A percentile compares a stretch with the other conserved stretches of the same genome.
Conservation (phyloP, 2,797 vertebrate genomes). For the Mormyrops attenuatus region DNA sequence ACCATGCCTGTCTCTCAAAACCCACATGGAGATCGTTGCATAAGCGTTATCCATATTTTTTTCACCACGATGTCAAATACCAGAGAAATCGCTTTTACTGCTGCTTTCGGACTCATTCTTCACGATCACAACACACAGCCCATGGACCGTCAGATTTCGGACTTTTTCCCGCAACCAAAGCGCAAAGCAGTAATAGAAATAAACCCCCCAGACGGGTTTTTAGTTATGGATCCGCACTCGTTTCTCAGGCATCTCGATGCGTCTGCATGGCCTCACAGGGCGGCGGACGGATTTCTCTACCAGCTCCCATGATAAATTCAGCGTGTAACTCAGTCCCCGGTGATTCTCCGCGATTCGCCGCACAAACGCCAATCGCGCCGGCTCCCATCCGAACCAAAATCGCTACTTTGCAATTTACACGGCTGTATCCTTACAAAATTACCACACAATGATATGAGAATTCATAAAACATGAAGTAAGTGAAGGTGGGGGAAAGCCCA, state of each 20-base stretch:
- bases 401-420: not conserved
- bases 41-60: not conserved
- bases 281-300: constrained; percentile 27
- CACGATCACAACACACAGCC: not conserved
- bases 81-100: constrained; percentile 5
- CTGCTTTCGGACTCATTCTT: constrained; percentile 5
- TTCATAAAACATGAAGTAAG: constrained; percentile 17
- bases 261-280: constrained; percentile 28
- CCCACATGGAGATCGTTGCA: not conserved
- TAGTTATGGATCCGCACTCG: not conserved
- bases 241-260: not conserved
- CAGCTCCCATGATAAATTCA: constrained; percentile 27
- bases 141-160: not conserved
- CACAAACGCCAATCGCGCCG: constrained; percentile 18
- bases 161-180: not conserved
- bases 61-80: not conserved
- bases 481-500: constrained; percentile 18
- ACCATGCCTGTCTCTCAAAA: constrained; percentile 1
- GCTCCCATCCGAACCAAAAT: not conserved
- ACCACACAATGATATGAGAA: constrained; percentile 16
- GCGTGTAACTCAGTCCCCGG: constrained; percentile 22
- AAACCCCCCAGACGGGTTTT: not conserved
- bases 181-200: not conserved
- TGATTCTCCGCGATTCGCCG: constrained; percentile 20
- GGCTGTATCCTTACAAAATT: not conserved